Percentiles rank a stretch among this genome's conserved stretches.
phyloP scores from a whole-genome alignment of 2,888 invertebrate genomes.

The Hyalella azteca region DNA sequence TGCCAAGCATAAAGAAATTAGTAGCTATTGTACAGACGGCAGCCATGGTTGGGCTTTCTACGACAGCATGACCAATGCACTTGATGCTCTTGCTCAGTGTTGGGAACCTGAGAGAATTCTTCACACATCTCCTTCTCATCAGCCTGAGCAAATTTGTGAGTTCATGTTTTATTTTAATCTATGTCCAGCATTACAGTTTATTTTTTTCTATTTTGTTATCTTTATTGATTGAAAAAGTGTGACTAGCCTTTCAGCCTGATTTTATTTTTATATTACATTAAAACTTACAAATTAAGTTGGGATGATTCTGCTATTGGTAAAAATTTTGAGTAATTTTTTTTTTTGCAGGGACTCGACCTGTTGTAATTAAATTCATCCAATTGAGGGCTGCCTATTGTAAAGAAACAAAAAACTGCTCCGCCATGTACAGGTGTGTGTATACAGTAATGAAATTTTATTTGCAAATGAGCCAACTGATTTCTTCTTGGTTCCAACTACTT shows the following conservation, averaged over 20 bases:
- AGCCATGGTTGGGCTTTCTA: slow-evolving; percentile 56
- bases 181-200: neutral
- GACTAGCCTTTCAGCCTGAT: no score
- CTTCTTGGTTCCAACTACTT: no score
- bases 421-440: slow-evolving; percentile 38
- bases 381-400: slow-evolving; percentile 45
- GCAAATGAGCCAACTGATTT: neutral
- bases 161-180: neutral
- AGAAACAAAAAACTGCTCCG: neutral
- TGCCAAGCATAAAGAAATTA: slow-evolving; percentile 54
- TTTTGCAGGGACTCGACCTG: slow-evolving; percentile 50
- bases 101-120: neutral
- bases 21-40: slow-evolving; percentile 22
- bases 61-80: slow-evolving; percentile 51
- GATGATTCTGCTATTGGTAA: no score
- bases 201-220: neutral
- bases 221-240: no score
- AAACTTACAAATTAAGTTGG: no score
- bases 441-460: neutral
- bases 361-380: slow-evolving; percentile 53
- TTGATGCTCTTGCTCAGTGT: neutral
- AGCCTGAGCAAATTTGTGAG: neutral
- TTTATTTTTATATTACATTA: no score
- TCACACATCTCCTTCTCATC: neutral
- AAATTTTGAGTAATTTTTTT: no score